Evolutionary conservation across 2,888 invertebrate genomes (phyloP), one percentile per base, ranked within the genome.

Genomic region (Acanthosoma haemorrhoidale): DNA sequence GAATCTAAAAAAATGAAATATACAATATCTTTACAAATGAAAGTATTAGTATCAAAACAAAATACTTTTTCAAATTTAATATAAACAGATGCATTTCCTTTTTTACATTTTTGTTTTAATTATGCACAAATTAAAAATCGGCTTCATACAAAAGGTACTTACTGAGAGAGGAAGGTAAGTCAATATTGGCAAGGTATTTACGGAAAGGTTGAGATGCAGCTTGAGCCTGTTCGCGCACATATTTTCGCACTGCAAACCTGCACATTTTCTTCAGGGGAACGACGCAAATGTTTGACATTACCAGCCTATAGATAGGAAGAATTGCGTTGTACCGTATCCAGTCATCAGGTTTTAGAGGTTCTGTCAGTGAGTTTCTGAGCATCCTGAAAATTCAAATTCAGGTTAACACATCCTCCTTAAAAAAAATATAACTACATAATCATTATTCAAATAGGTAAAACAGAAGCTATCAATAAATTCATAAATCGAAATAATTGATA

Each of bases 91-190:
- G n/a, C n/a, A n/a, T n/a, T n/a, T n/a, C n/a, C n/a, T n/a, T n/a
- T n/a, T 59, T 15, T 59, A 34, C 32, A 59, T 2, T 21, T 21
- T 31, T 3, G 11, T 59, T 15, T 31, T 31, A 11, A 8, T 31
- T 59, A 59, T 59, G n/a, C n/a, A 51, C 51, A 51, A 0, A 25
- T 51, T 32, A 67, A 51, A 67, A 67, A 16, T 67, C 67, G 13
- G 51, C 31, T 57, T 67, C 51, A 43, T 67, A 67, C 15, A 67
- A 21, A 67, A 67, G 67, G 31, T 51, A 67, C 16, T 32, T 29
- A n/a, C 18, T 16, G 3, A 67, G 18, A 13, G 43, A 57, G 18
- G 34, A 29, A n/a, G 67, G 67, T 0, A 67, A 13, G 16, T 51
- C 67, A n/a, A 67, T 32, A n/a, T 32, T 51, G 15, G 21, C 6